phyloP scores from a whole-genome alignment of 2,888 invertebrate species.

The Sceliomorpha sp. region DNA sequence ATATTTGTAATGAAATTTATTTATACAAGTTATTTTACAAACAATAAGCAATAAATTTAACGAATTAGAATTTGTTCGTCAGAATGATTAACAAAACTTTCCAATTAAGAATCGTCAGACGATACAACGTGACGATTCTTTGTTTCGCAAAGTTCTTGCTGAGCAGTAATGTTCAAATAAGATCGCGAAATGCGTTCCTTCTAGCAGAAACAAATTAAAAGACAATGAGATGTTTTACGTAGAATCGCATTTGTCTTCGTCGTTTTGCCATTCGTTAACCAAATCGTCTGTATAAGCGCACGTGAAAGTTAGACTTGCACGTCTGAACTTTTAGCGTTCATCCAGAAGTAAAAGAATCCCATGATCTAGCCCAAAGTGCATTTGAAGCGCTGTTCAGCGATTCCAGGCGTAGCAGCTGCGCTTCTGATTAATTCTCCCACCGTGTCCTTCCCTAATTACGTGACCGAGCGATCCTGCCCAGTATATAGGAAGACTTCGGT shows the following conservation, averaged over 20 bases:
- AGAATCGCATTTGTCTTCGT: conserved; percentile 18
- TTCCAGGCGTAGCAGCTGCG: conserved; percentile 44
- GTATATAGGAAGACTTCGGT: conserved; percentile 36
- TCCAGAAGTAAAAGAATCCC: conserved; percentile 41
- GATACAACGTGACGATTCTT: too few relatives aligned
- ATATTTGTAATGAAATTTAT: too few relatives aligned
- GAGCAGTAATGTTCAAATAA: conserved; percentile 27
- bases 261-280: conserved; percentile 43
- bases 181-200: conserved; percentile 22
- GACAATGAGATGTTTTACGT: conserved; percentile 35
- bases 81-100: background rate
- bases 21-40: too few relatives aligned
- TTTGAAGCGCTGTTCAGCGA: conserved; percentile 41
- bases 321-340: conserved; percentile 46
- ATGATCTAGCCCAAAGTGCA: conserved; percentile 39
- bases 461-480: conserved; percentile 37
- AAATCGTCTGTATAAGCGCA: conserved; percentile 45
- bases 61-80: too few relatives aligned
- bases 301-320: conserved; percentile 45
- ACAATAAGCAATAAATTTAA: too few relatives aligned
- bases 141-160: background rate
- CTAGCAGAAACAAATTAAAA: conserved; percentile 30
- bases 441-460: conserved; percentile 46
- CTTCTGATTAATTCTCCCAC: conserved; percentile 45
- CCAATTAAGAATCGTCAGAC: background rate